Conservation (phyloP, 2,113 vertebrate species). For the Myrmecophaga tridactyla region DNA sequence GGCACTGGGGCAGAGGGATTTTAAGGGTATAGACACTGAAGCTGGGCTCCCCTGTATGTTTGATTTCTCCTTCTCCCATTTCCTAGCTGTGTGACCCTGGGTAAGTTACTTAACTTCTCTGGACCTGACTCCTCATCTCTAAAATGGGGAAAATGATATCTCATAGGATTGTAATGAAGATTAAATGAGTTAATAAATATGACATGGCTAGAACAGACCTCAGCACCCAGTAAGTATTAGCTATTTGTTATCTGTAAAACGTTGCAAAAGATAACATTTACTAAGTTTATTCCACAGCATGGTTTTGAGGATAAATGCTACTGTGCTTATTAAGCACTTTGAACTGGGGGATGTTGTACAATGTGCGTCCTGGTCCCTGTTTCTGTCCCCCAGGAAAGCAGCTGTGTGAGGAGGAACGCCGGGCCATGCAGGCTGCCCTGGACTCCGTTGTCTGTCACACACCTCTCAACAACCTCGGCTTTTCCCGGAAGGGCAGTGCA, state of each 20-base stretch:
- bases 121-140: not conserved
- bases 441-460: conserved; percentile 83
- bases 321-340: not conserved
- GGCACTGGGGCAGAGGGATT: not conserved
- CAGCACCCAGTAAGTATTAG: not conserved
- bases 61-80: not conserved
- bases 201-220: not conserved
- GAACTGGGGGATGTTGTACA: not conserved
- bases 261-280: not conserved
- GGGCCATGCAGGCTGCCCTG: conserved; percentile 77
- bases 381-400: conserved; percentile 75
- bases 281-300: not conserved
- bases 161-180: not conserved
- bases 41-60: not conserved
- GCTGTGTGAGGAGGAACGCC: conserved; percentile 75
- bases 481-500: conserved; percentile 91
- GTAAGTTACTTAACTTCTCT: conserved; percentile 6
- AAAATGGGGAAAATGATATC: not conserved
- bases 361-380: not conserved
- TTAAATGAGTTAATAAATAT: not conserved
- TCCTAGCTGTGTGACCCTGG: conserved; percentile 16
- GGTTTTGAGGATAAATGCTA: not conserved
- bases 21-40: not conserved
- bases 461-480: conserved; percentile 88
- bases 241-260: not conserved